These are phyloP conservation scores for Trachops cirrhosus DNA, from an alignment of 2,797 vertebrate species.

Conservation along the genomic window DNA sequence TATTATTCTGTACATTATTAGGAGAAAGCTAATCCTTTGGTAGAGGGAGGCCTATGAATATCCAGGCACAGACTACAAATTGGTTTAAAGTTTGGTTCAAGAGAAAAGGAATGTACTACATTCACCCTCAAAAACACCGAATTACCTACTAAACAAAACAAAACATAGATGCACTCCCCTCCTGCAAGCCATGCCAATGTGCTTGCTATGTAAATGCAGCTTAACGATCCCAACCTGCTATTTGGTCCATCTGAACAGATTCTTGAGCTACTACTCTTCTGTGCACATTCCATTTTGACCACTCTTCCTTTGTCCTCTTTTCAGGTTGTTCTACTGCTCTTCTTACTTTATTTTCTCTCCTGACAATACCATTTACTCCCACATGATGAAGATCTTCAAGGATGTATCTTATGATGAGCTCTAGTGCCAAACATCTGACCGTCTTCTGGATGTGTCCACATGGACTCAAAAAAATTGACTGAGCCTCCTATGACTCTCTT, in stretches of 20 bases:
- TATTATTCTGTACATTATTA: not conserved
- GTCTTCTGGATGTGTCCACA: not conserved
- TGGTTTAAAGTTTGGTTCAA: not conserved
- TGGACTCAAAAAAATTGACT: not conserved
- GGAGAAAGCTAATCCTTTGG: not conserved
- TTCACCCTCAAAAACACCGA: not conserved
- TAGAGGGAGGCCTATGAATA: not conserved
- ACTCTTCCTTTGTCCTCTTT: not conserved
- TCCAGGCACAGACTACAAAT: not conserved
- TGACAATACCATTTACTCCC: not conserved
- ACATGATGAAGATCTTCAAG: not conserved
- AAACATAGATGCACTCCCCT: not conserved
- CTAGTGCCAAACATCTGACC: not conserved
- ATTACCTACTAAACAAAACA: not conserved
- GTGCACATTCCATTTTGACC: not conserved
- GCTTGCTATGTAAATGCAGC: not conserved
- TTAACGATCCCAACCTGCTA: not conserved
- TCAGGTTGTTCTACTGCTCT: not conserved
- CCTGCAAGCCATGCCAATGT: not conserved
- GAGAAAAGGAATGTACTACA: not conserved
- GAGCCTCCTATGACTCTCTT: not conserved
- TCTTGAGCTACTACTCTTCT: not conserved
- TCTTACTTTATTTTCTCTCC: not conserved
- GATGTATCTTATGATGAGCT: not conserved
- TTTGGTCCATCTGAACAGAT: not conserved